These are phyloP conservation scores for Microdon myrmicae DNA, from an alignment of 2,888 invertebrate genomes.

Conservation along the genomic window DNA sequence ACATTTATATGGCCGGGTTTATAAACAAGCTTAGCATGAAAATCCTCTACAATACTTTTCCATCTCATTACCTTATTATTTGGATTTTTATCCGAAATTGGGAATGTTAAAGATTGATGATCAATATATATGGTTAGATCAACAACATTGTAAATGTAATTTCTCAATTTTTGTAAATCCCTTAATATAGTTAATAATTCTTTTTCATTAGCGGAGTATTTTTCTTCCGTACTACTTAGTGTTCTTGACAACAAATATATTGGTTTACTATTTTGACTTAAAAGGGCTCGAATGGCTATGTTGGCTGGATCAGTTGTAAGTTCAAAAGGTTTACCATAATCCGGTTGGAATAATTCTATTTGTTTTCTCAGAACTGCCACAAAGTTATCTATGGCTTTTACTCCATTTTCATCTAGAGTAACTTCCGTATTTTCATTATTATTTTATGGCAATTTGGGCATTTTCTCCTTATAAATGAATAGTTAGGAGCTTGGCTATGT, in stretches of 20 bases:
- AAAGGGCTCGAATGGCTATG: slow-evolving; percentile 54
- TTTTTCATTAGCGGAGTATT: slow-evolving; percentile 57
- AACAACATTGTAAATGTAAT: slow-evolving; percentile 59
- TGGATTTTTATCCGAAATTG: slow-evolving; percentile 44
- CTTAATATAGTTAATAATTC: slow-evolving; percentile 60
- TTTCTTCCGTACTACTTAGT: slow-evolving; percentile 43
- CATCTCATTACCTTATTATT: slow-evolving; percentile 37
- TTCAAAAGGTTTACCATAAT: slow-evolving; percentile 33
- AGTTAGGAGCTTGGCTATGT: slow-evolving; percentile 21
- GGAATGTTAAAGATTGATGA: slow-evolving; percentile 44
- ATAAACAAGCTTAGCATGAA: slow-evolving; percentile 56
- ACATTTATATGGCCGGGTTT: slow-evolving; percentile 60
- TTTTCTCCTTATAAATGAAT: slow-evolving; percentile 19
- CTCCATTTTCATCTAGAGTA: slow-evolving; percentile 5
- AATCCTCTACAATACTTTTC: slow-evolving; percentile 30
- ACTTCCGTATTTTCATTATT: slow-evolving; percentile 12
- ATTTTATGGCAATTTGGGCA: slow-evolving; percentile 5
- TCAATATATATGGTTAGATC: slow-evolving; percentile 45
- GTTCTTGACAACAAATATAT: slow-evolving; percentile 57
- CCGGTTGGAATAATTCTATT: slow-evolving; percentile 10
- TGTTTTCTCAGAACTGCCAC: slow-evolving; percentile 8
- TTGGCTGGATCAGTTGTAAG: slow-evolving; percentile 57
- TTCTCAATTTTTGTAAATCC: slow-evolving; percentile 59
- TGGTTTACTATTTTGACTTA: slow-evolving; percentile 55
- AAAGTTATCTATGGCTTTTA: slow-evolving; percentile 26